These are phyloP conservation scores for Amaurobius ferox DNA, from an alignment of 2,888 invertebrate genomes.

Conservation along the genomic window DNA sequence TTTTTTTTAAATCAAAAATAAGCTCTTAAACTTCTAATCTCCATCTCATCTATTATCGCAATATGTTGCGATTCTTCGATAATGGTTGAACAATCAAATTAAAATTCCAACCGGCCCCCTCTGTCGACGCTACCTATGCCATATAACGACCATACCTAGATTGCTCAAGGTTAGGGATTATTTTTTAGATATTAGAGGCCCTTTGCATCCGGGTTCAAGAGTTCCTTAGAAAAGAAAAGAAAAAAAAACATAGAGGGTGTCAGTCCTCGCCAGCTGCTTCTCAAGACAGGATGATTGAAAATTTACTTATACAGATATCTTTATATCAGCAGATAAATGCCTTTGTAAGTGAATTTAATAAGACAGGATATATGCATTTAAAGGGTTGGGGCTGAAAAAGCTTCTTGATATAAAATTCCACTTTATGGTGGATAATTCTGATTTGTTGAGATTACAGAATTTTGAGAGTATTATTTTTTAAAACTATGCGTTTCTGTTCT, in stretches of 20 bases:
- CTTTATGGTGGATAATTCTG: no score
- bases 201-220: slow-evolving; percentile 67
- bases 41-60: background rate
- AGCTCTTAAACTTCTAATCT: background rate
- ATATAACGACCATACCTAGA: slow-evolving; percentile 29
- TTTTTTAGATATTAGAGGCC: slow-evolving; percentile 59
- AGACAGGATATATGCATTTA: no score
- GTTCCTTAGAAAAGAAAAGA: background rate
- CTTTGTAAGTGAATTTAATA: no score
- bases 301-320: no score
- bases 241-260: background rate
- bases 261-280: no score
- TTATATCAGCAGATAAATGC: no score
- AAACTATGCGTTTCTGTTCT: no score
- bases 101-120: background rate
- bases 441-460: no score
- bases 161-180: slow-evolving; percentile 63
- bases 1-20: background rate
- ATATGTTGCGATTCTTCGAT: background rate
- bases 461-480: no score
- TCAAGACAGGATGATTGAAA: no score
- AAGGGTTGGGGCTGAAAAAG: no score
- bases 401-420: no score
- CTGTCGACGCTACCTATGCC: background rate
- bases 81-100: background rate